Percentiles rank a stretch among this genome's conserved stretches.
These are phyloP conservation scores for Cataglyphis altisquamis DNA, from an alignment of 2,888 invertebrate species.

Conservation along the genomic window DNA sequence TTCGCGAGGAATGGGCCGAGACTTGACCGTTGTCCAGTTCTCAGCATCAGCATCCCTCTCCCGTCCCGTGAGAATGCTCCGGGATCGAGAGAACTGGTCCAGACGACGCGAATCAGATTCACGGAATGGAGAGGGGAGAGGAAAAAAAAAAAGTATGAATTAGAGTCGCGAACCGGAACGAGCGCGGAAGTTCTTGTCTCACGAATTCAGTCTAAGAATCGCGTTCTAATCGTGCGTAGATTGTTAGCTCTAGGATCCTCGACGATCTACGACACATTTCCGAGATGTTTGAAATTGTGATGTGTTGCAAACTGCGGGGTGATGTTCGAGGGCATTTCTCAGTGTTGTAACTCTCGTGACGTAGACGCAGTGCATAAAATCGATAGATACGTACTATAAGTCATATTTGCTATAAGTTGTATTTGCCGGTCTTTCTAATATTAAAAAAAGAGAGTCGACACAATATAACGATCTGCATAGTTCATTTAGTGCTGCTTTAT, in stretches of 20 bases:
- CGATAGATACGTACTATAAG: constrained; percentile 3
- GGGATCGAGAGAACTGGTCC: constrained; percentile 84
- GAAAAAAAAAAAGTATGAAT: constrained; percentile 41
- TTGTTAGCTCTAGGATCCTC: constrained; percentile 10
- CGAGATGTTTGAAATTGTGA: constrained; percentile 3
- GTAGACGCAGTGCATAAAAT: neutral
- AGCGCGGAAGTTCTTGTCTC: constrained; percentile 37
- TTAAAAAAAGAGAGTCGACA: neutral
- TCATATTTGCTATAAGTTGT: constrained; percentile 16
- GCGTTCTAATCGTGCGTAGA: constrained; percentile 42
- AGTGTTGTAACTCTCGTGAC: constrained; percentile 15
- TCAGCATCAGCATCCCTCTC: constrained; percentile 82
- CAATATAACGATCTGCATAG: neutral
- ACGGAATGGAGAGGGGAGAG: constrained; percentile 59
- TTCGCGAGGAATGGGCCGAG: constrained; percentile 53
- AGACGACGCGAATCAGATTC: constrained; percentile 78
- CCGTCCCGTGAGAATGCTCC: constrained; percentile 78
- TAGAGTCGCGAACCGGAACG: constrained; percentile 37
- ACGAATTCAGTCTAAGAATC: constrained; percentile 61
- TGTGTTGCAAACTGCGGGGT: neutral
- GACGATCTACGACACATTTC: neutral
- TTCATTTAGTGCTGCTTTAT: constrained; percentile 13
- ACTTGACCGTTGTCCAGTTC: constrained; percentile 86
- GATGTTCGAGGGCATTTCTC: neutral
- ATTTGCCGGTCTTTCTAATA: neutral